Evolutionary conservation across 2,113 vertebrate species (phyloP).

Genomic region (Microcebus ravelobensis): DNA sequence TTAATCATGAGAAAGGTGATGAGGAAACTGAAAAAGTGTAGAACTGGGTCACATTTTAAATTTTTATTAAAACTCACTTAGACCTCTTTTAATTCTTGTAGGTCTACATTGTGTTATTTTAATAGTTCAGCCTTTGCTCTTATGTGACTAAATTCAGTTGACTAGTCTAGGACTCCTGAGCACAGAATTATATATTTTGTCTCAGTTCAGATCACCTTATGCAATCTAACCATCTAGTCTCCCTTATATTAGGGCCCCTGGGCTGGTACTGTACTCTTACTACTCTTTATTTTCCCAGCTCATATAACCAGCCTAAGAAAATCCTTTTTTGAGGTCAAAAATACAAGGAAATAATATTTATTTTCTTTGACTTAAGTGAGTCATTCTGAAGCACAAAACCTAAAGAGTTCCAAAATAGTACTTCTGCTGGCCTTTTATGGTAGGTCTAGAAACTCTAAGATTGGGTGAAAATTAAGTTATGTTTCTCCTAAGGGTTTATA

Average conservation of each 20-base stretch:
- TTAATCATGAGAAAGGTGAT: not conserved
- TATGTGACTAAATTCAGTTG: not conserved
- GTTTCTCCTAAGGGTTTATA: not conserved
- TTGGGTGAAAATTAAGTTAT: slow-evolving; percentile 1
- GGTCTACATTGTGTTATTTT: not conserved
- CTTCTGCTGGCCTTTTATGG: not conserved
- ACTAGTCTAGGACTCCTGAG: not conserved
- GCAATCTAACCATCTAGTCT: not conserved
- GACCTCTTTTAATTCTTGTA: not conserved
- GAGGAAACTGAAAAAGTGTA: not conserved
- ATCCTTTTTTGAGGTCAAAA: not conserved
- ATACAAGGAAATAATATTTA: not conserved
- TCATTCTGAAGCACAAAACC: slow-evolving; percentile 15
- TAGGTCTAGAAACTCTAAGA: not conserved
- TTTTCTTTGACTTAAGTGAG: not conserved
- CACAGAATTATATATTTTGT: not conserved
- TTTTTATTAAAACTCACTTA: slow-evolving; percentile 31
- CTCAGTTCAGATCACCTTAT: not conserved
- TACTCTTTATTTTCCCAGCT: not conserved
- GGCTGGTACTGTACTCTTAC: not conserved
- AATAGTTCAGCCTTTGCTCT: slow-evolving; percentile 31
- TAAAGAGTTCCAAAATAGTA: not conserved
- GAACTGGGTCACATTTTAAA: not conserved
- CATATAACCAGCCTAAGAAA: not conserved
- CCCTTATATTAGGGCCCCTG: not conserved